Evolutionary conservation across 2,113 vertebrate genomes (phyloP), one percentile per base, ranked within the genome.

Genomic region (Neotragus pygmaeus): DNA sequence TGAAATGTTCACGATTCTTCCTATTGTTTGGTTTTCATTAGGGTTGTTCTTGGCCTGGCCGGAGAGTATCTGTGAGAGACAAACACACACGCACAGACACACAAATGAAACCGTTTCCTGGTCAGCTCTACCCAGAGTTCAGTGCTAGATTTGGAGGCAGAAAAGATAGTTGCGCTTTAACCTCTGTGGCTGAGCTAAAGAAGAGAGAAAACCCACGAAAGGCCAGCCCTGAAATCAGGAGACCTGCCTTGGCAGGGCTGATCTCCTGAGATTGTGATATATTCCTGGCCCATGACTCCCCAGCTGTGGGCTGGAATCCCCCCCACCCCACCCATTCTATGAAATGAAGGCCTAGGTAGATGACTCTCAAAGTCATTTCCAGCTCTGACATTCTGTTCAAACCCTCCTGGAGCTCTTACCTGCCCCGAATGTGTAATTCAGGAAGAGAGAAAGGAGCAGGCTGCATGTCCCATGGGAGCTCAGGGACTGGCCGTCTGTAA

Each of bases 21-120:
- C 55, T 75, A 6, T 64, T 88, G 77, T 75, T 94, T 82, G 83
- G 62, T 95, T 94, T 97, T 89, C 64, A 57, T 66, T 90, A 49
- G 62, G 11, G 60, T 90, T 80, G 17, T 80, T 93, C 78, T 95
- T 80, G 64, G 92, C 86, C 73, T 57, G 16, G 21, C 78, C 5
- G 0, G 55, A 95, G 60, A 94, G 33, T 78, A 1, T 64, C 27
- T 86, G 51, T 53, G 60, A 93, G 85, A 78, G 55, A 27, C 60
- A 78, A 49, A 78, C 39, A 47, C 13, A 70, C 53, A 77, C 2
- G 3, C 36, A 77, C 36, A 95, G 13, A 87, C 58, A 94, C 62
- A 97, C 51, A 64, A 7, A 36, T 16, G 81, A 82, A 88, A 25
- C 25, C 10, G 1, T 78, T 78, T 94, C 84, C 28, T 4, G 0